Conservation (phyloP, 2,797 vertebrate species). For the Hephaestus fuliginosus region DNA sequence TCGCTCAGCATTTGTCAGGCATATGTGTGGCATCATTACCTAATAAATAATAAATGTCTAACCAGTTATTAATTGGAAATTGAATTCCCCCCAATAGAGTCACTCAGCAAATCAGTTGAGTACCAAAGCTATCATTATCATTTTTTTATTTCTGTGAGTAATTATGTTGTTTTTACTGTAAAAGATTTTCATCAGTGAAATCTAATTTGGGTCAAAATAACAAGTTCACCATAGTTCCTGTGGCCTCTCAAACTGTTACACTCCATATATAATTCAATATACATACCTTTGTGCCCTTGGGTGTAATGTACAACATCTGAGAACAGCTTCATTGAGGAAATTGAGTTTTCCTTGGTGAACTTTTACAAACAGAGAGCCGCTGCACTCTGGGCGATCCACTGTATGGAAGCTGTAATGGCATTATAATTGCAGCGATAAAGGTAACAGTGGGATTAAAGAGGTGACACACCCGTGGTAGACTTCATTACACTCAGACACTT, state of each 20-base stretch:
- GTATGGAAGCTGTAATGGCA: slow-evolving; percentile 46
- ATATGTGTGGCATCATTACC: too few species aligned
- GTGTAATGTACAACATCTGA: slow-evolving; percentile 17
- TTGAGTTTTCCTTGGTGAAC: slow-evolving; percentile 28
- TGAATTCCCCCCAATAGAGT: too few species aligned
- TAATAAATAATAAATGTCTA: too few species aligned
- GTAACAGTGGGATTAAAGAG: slow-evolving; percentile 50
- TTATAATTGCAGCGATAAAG: slow-evolving; percentile 57
- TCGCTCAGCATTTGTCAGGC: too few species aligned
- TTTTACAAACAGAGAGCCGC: slow-evolving; percentile 37
- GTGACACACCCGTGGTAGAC: slow-evolving; percentile 32
- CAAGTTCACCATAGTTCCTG: not conserved
- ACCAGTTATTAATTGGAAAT: too few species aligned
- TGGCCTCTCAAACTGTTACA: slow-evolving; percentile 11
- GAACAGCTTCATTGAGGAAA: slow-evolving; percentile 45
- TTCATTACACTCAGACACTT: slow-evolving; percentile 45
- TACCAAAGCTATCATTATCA: too few species aligned
- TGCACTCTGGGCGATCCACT: slow-evolving; percentile 9
- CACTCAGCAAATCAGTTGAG: too few species aligned
- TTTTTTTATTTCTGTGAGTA: not conserved
- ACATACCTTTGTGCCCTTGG: slow-evolving; percentile 27
- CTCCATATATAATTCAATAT: slow-evolving; percentile 32
- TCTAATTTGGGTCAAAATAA: not conserved
- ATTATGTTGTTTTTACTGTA: not conserved
- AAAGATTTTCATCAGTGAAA: not conserved